These are phyloP conservation scores for Agrilus planipennis DNA, from an alignment of 1,140 invertebrate genomes.

Conservation along the genomic window DNA sequence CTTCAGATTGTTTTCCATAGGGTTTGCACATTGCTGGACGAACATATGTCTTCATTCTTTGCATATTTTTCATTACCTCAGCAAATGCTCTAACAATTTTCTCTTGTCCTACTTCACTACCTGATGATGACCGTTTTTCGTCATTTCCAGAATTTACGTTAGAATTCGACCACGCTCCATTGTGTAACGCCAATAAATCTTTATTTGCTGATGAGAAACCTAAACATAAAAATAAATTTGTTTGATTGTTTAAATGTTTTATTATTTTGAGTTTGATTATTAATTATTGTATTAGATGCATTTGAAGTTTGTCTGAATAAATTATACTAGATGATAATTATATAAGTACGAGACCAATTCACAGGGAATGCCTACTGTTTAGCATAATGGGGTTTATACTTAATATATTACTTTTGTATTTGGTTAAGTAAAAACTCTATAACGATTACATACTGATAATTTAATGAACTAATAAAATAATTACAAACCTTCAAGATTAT, in stretches of 20 bases:
- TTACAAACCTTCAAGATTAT: slow-evolving; percentile 49
- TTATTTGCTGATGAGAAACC: slow-evolving; percentile 43
- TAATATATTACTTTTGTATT: too few species aligned
- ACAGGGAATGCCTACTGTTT: too few species aligned
- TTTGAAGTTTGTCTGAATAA: too few species aligned
- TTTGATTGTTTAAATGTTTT: too few species aligned
- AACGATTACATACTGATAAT: slow-evolving; percentile 5
- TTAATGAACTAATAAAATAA: slow-evolving; percentile 26
- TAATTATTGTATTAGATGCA: too few species aligned
- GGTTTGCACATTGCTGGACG: slow-evolving; percentile 78
- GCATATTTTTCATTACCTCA: slow-evolving; percentile 75
- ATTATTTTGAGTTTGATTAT: too few species aligned
- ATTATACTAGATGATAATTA: too few species aligned
- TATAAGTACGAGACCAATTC: too few species aligned
- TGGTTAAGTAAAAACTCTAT: too few species aligned
- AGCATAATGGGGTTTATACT: too few species aligned
- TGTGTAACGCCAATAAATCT: slow-evolving; percentile 55
- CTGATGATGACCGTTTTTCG: slow-evolving; percentile 18
- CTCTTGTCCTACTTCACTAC: slow-evolving; percentile 51
- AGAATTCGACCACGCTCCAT: slow-evolving; percentile 44
- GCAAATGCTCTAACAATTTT: slow-evolving; percentile 70
- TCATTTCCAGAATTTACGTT: slow-evolving; percentile 18
- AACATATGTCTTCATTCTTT: slow-evolving; percentile 72
- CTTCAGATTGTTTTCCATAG: slow-evolving; percentile 77
- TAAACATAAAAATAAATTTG: too few species aligned